Evolutionary conservation across 2,113 vertebrate species (phyloP), one percentile per base, ranked within the genome.

Genomic region (Lepidothrix coronata): DNA sequence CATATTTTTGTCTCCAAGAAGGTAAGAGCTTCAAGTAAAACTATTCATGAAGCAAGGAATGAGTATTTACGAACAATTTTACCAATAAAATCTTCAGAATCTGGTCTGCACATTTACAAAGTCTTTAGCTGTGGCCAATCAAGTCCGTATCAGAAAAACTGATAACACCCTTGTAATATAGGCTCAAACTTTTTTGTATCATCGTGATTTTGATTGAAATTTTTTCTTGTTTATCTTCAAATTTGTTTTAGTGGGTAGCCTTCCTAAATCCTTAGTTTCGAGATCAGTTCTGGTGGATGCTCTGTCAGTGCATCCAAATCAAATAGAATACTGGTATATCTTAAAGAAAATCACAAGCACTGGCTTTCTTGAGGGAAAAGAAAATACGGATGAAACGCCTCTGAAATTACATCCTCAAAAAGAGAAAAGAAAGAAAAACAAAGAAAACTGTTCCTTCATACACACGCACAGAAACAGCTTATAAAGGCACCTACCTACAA

Each of bases 401-500:
- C 35, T 71, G 49, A 17, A 54, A 65, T 46, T 30, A 35, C 16
- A 66, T 51, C 43, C 33, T 68, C 1, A 0, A 46, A 81, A 92
- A 25, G 33, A 52, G 14, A 46, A 87, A 84, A 48, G 18, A 61
- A 76, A 87, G 44, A 51, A 44, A 90, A 92, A 52, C 70, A 88
- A 85, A 92, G 75, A 68, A 39, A 94, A 81, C 62, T 31, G 52
- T 61, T 49, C 52, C n/a, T 66, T 72, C 46, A 93, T 35, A 85
- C 23, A 55, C 43, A 54, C 6, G 24, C 63, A 83, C 24, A 88
- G 43, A 84, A 67, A 88, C 16, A 22, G 39, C 81, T 93, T 85
- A 67, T 16, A 57, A 95, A 95, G 68, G 73, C 13, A 12, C 82
- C 61, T 63, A 97, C 87, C 96, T 93, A 61, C 74, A 84, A 82